Conservation (phyloP, 1,140 invertebrate species). For the Papilio dardanus region DNA sequence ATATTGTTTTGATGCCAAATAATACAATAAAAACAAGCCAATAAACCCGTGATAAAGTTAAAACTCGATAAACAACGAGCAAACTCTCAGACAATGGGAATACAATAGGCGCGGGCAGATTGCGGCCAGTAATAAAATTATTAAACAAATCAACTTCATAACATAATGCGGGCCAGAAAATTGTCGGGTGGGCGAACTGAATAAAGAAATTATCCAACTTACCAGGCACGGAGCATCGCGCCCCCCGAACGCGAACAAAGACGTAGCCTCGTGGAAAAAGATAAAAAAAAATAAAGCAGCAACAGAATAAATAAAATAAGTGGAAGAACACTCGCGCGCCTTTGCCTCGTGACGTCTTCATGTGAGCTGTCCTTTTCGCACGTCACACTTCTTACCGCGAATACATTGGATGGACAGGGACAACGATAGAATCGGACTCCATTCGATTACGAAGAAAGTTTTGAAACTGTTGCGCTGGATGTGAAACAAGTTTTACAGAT, state of each 20-base stretch:
- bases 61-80: conserved; percentile 39
- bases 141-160: conserved; percentile 81
- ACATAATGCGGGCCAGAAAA: conserved; percentile 77
- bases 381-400: conserved; percentile 44
- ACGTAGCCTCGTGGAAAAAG: conserved; percentile 73
- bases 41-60: conserved; percentile 24
- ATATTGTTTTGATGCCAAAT: neutral
- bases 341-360: conserved; percentile 78
- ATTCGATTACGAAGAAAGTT: conserved; percentile 76
- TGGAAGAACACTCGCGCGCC: conserved; percentile 77
- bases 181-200: conserved; percentile 73
- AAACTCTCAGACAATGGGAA: conserved; percentile 56
- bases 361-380: conserved; percentile 66
- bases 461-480: conserved; percentile 70
- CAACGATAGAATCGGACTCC: conserved; percentile 52
- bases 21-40: neutral
- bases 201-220: conserved; percentile 82
- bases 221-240: conserved; percentile 70
- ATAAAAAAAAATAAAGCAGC: conserved; percentile 67
- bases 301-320: conserved; percentile 79
- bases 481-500: conserved; percentile 79
- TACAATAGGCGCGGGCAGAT: conserved; percentile 62
- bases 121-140: conserved; percentile 78
- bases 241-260: conserved; percentile 73
- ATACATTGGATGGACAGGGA: conserved; percentile 55